Percentiles rank a stretch among this genome's conserved stretches.
Evolutionary conservation across 2,888 invertebrate species (phyloP).

Genomic region (Tenthredo livida): DNA sequence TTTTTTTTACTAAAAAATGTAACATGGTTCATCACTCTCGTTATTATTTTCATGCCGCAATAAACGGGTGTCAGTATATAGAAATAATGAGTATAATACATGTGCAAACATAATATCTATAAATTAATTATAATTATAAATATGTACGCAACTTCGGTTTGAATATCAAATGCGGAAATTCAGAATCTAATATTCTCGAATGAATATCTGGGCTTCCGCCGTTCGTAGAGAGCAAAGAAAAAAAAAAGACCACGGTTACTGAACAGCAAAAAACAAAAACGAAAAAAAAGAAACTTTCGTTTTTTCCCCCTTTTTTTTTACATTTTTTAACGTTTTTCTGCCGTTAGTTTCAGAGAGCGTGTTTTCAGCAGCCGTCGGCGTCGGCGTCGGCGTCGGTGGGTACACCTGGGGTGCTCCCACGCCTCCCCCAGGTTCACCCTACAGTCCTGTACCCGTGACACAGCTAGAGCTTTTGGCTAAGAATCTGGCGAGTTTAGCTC

Average conservation of each 20-base stretch:
- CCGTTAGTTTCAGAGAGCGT: constrained; percentile 84
- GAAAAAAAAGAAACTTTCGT: not conserved
- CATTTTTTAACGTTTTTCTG: not conserved
- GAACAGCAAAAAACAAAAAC: not conserved
- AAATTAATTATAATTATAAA: not conserved
- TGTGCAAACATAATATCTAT: not conserved
- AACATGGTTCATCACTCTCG: not conserved
- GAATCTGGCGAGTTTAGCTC: constrained; percentile 74
- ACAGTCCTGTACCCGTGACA: constrained; percentile 84
- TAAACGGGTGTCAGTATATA: constrained; percentile 4
- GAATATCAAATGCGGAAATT: constrained; percentile 3
- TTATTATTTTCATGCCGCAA: constrained; percentile 24
- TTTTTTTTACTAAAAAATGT: not conserved
- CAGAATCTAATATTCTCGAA: not conserved
- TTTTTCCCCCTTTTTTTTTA: not conserved
- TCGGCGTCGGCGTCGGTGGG: constrained; percentile 77
- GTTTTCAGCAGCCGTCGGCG: constrained; percentile 81
- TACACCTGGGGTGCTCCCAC: constrained; percentile 84
- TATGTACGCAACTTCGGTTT: not conserved
- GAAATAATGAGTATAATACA: not conserved
- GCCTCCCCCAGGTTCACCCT: constrained; percentile 83
- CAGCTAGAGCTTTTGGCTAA: constrained; percentile 83
- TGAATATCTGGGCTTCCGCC: not conserved
- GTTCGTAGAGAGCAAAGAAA: not conserved
- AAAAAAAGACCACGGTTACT: not conserved